A percentile compares a stretch with the other conserved stretches of the same genome.
Evolutionary conservation across 2,888 invertebrate species (phyloP).

Genomic region (Stenoptilia bipunctidactyla): DNA sequence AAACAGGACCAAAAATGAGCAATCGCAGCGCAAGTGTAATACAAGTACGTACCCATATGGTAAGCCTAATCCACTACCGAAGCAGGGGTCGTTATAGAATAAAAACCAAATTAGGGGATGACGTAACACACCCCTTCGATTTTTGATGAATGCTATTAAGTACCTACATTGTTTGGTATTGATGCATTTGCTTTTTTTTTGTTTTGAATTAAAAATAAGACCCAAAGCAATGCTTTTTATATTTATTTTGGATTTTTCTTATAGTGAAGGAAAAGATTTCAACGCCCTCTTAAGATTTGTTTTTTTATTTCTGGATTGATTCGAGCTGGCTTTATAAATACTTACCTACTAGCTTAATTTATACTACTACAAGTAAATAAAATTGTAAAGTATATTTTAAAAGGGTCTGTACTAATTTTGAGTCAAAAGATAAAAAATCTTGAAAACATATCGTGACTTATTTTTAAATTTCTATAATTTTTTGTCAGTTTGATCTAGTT

Average conservation of each 20-base stretch:
- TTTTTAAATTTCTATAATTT: too few relatives aligned
- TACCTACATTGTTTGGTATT: constrained; percentile 41
- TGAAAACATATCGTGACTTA: too few relatives aligned
- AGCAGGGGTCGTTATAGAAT: constrained; percentile 58
- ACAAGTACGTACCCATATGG: constrained; percentile 68
- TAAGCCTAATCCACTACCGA: constrained; percentile 60
- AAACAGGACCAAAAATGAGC: constrained; percentile 36
- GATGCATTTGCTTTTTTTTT: constrained; percentile 45
- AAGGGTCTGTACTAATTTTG: too few relatives aligned
- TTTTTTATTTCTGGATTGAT: too few relatives aligned
- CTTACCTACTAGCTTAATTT: too few relatives aligned
- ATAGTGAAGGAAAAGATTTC: constrained; percentile 2
- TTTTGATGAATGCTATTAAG: constrained; percentile 69
- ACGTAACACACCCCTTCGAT: constrained; percentile 70
- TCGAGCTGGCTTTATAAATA: too few relatives aligned
- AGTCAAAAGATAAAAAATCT: too few relatives aligned
- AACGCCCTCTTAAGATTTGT: too few relatives aligned
- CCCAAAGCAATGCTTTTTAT: too few relatives aligned
- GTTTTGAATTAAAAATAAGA: constrained; percentile 4
- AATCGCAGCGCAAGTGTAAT: constrained; percentile 52
- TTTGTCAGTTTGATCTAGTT: too few relatives aligned
- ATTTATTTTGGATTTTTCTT: background rate
- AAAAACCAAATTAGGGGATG: constrained; percentile 67
- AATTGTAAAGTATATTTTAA: too few relatives aligned
- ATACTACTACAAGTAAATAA: too few relatives aligned